phyloP scores from a whole-genome alignment of 30 jellyfish, hydroid and myxozoan genomes.

The Hydractinia echinata region DNA sequence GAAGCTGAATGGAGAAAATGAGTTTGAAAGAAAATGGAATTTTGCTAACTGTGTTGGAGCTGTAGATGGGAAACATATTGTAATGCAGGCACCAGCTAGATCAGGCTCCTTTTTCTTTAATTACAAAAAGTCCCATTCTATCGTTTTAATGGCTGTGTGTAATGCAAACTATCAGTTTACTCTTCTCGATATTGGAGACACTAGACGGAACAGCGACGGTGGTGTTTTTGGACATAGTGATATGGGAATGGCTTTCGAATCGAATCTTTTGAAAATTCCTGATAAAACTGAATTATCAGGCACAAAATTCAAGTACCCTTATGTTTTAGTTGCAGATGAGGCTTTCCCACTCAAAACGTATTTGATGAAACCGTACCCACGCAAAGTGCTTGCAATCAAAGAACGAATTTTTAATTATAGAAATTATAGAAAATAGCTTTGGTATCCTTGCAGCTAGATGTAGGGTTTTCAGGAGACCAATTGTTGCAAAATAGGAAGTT shows the following conservation, averaged over 20 bases:
- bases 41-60: conserved; percentile 23
- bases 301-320: background rate
- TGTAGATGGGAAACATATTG: conserved; percentile 18
- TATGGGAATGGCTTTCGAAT: conserved; percentile 4
- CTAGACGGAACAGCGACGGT: conserved; percentile 20
- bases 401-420: conserved; percentile 45
- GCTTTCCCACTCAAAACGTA: conserved; percentile 61
- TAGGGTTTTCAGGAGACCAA: conserved; percentile 60
- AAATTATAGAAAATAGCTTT: conserved; percentile 56
- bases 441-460: conserved; percentile 59
- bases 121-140: conserved; percentile 4
- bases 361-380: conserved; percentile 55
- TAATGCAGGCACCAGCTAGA: conserved; percentile 21
- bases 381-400: conserved; percentile 30
- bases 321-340: conserved; percentile 47
- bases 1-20: conserved; percentile 33
- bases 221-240: conserved; percentile 14
- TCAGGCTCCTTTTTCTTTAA: conserved; percentile 17
- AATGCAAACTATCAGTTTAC: conserved; percentile 22
- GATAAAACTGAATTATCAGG: background rate
- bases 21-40: conserved; percentile 25
- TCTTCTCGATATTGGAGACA: conserved; percentile 17
- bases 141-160: conserved; percentile 20
- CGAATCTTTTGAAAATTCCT: background rate
- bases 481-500: conserved; percentile 42